These are phyloP conservation scores for Champsocephalus esox DNA, from an alignment of 2,797 vertebrate genomes.

Conservation along the genomic window DNA sequence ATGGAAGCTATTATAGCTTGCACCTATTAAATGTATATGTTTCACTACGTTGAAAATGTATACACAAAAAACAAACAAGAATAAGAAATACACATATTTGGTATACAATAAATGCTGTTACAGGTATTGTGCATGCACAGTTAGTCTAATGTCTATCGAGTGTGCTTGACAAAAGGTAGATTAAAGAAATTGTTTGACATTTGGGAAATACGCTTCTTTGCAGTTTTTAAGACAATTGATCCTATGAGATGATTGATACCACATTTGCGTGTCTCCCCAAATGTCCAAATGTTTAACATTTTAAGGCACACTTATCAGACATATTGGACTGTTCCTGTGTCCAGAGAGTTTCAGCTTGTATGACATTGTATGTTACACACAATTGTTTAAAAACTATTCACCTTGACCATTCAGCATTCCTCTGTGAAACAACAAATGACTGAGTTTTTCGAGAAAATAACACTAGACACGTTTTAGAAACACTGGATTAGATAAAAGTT, in stretches of 20 bases:
- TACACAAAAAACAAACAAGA: neutral
- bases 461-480: constrained; percentile 24
- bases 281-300: neutral
- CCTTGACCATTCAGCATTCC: constrained; percentile 32
- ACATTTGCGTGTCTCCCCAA: too few relatives aligned
- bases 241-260: too few relatives aligned
- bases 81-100: too few relatives aligned
- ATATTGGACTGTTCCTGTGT: too few relatives aligned
- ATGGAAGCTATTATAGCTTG: neutral
- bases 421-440: constrained; percentile 35
- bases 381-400: too few relatives aligned
- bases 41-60: neutral
- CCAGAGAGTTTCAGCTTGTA: too few relatives aligned
- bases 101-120: too few relatives aligned
- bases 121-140: neutral
- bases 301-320: neutral
- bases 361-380: too few relatives aligned
- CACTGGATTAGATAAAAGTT: constrained; percentile 15
- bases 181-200: neutral
- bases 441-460: neutral
- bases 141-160: neutral
- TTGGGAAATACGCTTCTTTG: neutral
- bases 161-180: neutral
- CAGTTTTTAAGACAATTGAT: neutral
- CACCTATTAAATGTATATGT: neutral